A percentile compares a stretch with the other conserved stretches of the same genome.
Conservation (phyloP, 2,888 invertebrate genomes). For the Strigamia maritima region DNA sequence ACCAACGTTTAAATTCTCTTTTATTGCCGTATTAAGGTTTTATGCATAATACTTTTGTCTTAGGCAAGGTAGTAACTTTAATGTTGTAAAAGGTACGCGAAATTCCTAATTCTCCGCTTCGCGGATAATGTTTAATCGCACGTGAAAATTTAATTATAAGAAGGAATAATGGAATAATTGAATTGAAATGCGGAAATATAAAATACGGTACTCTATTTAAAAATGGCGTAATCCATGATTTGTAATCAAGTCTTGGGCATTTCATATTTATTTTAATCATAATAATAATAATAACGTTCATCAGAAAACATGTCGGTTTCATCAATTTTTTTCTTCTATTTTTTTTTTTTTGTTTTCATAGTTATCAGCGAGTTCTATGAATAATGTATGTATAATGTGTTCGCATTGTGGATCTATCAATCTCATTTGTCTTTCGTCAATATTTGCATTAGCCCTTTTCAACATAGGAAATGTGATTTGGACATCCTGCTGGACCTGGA, state of each 20-base stretch:
- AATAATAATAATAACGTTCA: not conserved
- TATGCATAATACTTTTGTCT: not conserved
- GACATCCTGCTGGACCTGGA: constrained; percentile 20
- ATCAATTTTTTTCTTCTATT: not conserved
- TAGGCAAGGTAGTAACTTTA: not conserved
- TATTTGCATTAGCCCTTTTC: constrained; percentile 3
- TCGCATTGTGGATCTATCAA: constrained; percentile 19
- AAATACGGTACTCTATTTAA: not conserved
- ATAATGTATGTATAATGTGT: not conserved
- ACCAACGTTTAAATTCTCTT: not conserved
- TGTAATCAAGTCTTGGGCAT: not conserved
- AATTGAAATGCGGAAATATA: not conserved
- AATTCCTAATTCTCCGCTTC: not conserved
- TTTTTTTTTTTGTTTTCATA: not conserved
- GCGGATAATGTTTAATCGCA: not conserved
- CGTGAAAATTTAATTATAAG: not conserved
- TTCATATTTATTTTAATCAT: not conserved
- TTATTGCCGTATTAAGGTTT: not conserved
- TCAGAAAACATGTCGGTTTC: not conserved
- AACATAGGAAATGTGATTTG: constrained; percentile 16
- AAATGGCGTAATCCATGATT: not conserved
- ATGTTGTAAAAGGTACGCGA: not conserved
- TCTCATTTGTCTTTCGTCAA: constrained; percentile 19
- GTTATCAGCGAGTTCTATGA: not conserved
- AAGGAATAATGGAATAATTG: not conserved